Conservation (phyloP, 2,113 vertebrate species). For the Engystomops pustulosus region DNA sequence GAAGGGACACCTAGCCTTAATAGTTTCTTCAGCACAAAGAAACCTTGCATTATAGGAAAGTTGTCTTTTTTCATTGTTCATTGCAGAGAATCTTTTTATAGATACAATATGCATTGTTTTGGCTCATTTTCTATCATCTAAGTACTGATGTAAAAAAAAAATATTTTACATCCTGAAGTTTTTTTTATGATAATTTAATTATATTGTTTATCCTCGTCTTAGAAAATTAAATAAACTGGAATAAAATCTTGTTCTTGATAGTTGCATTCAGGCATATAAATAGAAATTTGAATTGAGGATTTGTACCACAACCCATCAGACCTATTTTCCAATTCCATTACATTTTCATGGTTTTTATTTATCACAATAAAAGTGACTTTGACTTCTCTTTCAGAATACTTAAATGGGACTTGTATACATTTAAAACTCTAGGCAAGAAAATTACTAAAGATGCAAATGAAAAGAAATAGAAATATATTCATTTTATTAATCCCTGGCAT, state of each 20-base stretch:
- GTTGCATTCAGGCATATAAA: not conserved
- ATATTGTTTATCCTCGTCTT: not conserved
- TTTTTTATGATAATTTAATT: conserved; percentile 1
- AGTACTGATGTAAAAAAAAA: not conserved
- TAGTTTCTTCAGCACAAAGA: not conserved
- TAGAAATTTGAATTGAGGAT: not conserved
- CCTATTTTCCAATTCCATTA: not conserved
- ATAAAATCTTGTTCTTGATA: not conserved
- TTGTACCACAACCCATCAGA: conserved; percentile 11
- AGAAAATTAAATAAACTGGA: not conserved
- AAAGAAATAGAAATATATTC: conserved; percentile 9
- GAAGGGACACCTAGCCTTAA: no score
- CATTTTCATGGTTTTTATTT: conserved; percentile 17
- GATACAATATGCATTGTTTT: not conserved
- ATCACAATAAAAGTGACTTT: conserved; percentile 13
- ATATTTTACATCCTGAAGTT: not conserved
- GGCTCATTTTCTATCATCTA: not conserved
- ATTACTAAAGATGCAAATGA: not conserved
- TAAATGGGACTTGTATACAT: not conserved
- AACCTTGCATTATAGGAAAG: not conserved
- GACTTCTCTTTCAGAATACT: not conserved
- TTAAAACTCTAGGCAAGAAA: conserved; percentile 7
- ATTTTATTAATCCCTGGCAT: conserved; percentile 13
- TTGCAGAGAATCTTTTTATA: not conserved
- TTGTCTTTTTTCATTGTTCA: not conserved